These are phyloP conservation scores for Brachirus orientalis DNA, from an alignment of 2,113 vertebrate genomes.

Conservation along the genomic window DNA sequence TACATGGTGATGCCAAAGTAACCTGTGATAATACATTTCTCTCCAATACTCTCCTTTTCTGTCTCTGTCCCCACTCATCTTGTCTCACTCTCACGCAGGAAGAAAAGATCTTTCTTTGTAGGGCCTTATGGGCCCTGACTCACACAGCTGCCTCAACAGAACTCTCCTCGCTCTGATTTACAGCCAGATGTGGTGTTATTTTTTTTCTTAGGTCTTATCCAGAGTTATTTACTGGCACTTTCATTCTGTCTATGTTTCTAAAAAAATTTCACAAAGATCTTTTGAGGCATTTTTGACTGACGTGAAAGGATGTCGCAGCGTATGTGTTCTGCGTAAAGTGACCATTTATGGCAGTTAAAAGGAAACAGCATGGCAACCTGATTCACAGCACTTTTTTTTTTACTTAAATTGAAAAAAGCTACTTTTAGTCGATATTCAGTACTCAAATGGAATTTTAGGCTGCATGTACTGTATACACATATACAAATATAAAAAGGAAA, in stretches of 20 bases:
- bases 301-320: not conserved
- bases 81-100: conserved; percentile 55
- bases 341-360: not conserved
- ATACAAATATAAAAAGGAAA: no score
- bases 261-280: not conserved
- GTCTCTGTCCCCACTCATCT: conserved; percentile 8
- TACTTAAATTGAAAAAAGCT: not conserved
- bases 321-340: conserved; percentile 1
- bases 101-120: conserved; percentile 72
- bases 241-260: conserved; percentile 9
- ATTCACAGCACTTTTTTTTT: conserved; percentile 9
- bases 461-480: not conserved
- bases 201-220: conserved; percentile 13
- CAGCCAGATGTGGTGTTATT: conserved; percentile 39
- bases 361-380: not conserved
- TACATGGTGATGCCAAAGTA: not conserved
- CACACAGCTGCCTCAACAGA: conserved; percentile 56
- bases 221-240: conserved; percentile 39
- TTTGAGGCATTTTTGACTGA: conserved; percentile 10
- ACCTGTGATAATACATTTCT: conserved; percentile 2
- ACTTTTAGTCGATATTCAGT: conserved; percentile 11
- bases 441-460: not conserved
- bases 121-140: conserved; percentile 67
- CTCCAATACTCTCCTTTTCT: conserved; percentile 8
- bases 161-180: conserved; percentile 44